These are phyloP conservation scores for Clupea harengus DNA, from an alignment of 2,113 vertebrate genomes.

Conservation along the genomic window DNA sequence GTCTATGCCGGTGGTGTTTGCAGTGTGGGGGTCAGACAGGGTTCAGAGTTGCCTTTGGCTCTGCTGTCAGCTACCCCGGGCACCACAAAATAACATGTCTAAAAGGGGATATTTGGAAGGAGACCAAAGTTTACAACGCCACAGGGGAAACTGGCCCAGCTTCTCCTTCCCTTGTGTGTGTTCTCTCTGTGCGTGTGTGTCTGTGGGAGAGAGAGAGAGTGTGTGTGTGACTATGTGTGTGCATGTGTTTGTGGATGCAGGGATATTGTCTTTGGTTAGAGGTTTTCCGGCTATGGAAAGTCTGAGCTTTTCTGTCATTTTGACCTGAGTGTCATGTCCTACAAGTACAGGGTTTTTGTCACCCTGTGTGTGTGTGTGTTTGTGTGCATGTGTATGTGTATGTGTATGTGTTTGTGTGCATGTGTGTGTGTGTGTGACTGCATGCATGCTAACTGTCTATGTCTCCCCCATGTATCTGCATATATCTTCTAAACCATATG, in stretches of 20 bases:
- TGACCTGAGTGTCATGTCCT: not conserved
- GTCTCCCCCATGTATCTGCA: too few species aligned
- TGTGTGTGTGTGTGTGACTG: not conserved
- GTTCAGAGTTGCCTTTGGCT: not conserved
- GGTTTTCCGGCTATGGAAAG: not conserved
- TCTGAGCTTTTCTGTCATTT: not conserved
- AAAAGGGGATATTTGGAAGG: not conserved
- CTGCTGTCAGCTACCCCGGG: not conserved
- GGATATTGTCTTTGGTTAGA: not conserved
- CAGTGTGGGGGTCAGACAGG: not conserved
- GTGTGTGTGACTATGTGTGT: too few species aligned
- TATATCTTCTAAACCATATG: too few species aligned
- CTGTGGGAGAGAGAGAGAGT: not conserved
- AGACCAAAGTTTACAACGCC: not conserved
- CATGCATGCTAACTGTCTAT: too few species aligned
- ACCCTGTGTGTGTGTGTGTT: not conserved
- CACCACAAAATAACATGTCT: not conserved
- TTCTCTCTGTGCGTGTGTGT: not conserved
- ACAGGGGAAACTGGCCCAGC: not conserved
- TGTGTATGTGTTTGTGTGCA: not conserved
- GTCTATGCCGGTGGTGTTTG: not conserved
- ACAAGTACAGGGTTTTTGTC: not conserved
- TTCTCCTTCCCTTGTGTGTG: too few species aligned
- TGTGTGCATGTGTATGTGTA: not conserved
- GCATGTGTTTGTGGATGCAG: not conserved